Evolutionary conservation across 35 echinoderm and acorn worm genomes (phyloP).

Genomic region (Chiridota heheva): DNA sequence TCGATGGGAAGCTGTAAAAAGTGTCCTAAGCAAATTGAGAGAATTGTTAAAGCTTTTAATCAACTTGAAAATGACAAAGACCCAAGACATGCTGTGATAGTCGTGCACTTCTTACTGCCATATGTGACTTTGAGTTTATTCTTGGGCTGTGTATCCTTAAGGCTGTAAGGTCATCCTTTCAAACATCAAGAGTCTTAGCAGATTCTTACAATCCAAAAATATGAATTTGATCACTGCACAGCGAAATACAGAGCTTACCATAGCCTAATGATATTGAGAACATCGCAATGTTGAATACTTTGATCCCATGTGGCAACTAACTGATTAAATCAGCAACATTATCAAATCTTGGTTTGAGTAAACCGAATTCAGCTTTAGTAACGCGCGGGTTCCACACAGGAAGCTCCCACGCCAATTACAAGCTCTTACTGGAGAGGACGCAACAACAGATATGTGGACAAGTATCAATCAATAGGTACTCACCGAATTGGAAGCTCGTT

Average conservation of each 20-base stretch:
- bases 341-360: no score
- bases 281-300: neutral
- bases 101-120: neutral
- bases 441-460: no score
- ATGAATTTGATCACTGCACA: constrained; percentile 1
- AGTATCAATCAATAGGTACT: no score
- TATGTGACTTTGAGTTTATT: neutral
- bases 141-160: constrained; percentile 8
- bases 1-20: constrained; percentile 2
- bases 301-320: neutral
- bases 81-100: constrained; percentile 3
- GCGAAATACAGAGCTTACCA: constrained; percentile 2
- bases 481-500: no score
- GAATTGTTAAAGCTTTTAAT: neutral
- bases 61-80: neutral
- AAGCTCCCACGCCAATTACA: no score
- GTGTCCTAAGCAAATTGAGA: neutral
- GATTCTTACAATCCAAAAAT: constrained; percentile 11
- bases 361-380: no score
- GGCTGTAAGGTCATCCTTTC: constrained; percentile 15
- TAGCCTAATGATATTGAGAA: neutral
- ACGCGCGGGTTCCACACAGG: no score
- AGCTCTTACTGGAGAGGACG: no score
- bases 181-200: constrained; percentile 15
- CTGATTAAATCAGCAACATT: no score